phyloP scores from a whole-genome alignment of 1,140 invertebrate genomes.

The Bombyx mandarina region DNA sequence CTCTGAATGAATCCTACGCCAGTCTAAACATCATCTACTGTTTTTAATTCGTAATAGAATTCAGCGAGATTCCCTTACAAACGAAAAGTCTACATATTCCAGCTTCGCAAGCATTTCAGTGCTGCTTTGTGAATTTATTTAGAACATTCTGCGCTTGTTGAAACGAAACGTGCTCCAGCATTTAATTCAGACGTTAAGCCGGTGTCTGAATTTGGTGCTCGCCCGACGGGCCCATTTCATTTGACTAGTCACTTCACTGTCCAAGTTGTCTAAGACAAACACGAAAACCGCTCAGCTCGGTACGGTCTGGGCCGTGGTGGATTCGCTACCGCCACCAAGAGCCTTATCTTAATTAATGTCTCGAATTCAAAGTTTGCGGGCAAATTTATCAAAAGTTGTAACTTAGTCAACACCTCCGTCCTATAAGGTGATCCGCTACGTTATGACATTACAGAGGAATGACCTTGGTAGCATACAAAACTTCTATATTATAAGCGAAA shows the following conservation, averaged over 20 bases:
- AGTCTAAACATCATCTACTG: constrained; percentile 3
- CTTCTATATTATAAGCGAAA: no score
- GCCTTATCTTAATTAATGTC: constrained; percentile 41
- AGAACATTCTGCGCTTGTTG: constrained; percentile 11
- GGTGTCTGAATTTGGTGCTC: constrained; percentile 25
- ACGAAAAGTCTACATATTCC: constrained; percentile 10
- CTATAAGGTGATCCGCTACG: no score
- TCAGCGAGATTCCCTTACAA: constrained; percentile 9
- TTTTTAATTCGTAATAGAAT: constrained; percentile 14
- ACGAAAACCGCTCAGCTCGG: constrained; percentile 41
- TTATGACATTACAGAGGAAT: no score
- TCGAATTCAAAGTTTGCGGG: background rate
- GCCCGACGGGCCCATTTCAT: constrained; percentile 26
- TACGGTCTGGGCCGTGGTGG: constrained; percentile 20
- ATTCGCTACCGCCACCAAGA: constrained; percentile 21
- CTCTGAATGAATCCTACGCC: no score
- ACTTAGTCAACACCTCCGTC: no score
- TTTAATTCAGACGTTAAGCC: constrained; percentile 37
- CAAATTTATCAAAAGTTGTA: no score
- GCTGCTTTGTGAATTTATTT: constrained; percentile 11
- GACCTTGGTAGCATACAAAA: no score
- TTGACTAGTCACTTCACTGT: constrained; percentile 51
- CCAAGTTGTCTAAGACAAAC: constrained; percentile 57
- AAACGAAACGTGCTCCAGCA: constrained; percentile 24
- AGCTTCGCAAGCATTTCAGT: constrained; percentile 9